phyloP scores from a whole-genome alignment of 2,888 invertebrate species.

The Ypsolopha sequella region DNA sequence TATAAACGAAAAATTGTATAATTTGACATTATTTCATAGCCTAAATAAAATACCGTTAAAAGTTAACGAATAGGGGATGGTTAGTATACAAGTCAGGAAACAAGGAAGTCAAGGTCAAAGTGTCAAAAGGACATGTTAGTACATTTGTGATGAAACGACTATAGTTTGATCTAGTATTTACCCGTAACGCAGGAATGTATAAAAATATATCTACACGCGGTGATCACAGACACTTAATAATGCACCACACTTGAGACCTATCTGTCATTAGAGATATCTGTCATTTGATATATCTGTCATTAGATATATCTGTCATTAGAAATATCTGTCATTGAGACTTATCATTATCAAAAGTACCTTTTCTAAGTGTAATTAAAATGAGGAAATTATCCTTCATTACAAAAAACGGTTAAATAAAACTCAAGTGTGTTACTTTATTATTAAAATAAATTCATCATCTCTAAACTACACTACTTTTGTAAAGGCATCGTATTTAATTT shows the following conservation, averaged over 20 bases:
- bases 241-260: background rate
- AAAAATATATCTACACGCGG: conserved; percentile 54
- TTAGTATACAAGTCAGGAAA: background rate
- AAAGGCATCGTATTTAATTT: conserved; percentile 1
- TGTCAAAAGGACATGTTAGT: background rate
- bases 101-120: background rate
- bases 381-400: no score
- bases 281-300: no score
- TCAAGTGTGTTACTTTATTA: background rate
- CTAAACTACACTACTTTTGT: background rate
- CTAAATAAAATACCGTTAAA: no score
- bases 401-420: background rate
- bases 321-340: no score
- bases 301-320: no score
- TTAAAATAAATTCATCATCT: background rate
- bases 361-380: background rate
- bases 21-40: no score
- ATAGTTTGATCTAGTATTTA: conserved; percentile 13
- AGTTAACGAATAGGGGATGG: no score
- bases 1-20: conserved; percentile 1
- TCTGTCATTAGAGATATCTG: no score
- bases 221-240: conserved; percentile 41
- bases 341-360: no score
- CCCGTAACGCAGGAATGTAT: conserved; percentile 66
- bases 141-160: background rate